Percentiles rank a stretch among this genome's conserved stretches.
These are phyloP conservation scores for Mirounga angustirostris DNA, from an alignment of 2,113 vertebrate species.

Conservation along the genomic window DNA sequence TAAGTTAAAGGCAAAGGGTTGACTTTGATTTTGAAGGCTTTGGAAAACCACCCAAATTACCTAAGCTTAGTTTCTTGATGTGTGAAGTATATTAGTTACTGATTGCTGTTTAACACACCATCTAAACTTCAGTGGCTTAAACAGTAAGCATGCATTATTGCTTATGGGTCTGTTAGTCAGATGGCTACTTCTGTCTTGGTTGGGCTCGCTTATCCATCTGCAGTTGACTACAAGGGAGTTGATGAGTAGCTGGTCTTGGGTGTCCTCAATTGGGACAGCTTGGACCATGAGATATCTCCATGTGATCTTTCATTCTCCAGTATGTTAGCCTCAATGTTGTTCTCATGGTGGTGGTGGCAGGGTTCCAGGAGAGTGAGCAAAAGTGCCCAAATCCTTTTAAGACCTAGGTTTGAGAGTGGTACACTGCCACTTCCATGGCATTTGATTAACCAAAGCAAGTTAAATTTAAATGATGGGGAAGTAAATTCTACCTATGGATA, in stretches of 20 bases:
- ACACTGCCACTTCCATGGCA: neutral
- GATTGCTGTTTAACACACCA: neutral
- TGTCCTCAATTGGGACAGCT: neutral
- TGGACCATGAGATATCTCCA: neutral
- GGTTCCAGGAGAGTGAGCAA: neutral
- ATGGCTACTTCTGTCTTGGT: neutral
- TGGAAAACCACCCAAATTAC: neutral
- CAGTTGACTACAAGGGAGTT: neutral
- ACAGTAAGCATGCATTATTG: neutral
- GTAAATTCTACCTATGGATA: neutral
- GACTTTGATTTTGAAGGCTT: neutral
- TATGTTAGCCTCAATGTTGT: neutral
- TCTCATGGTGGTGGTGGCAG: neutral
- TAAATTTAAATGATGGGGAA: neutral
- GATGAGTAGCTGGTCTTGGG: neutral
- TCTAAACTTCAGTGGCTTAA: neutral
- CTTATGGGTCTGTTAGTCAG: neutral
- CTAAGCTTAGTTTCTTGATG: neutral
- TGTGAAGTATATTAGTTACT: neutral
- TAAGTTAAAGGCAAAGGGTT: neutral
- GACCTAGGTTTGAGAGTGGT: neutral
- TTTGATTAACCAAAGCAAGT: neutral
- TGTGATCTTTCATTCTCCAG: neutral
- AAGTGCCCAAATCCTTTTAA: neutral
- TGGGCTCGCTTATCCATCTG: accelerated